Base-by-base conservation (phyloP, 2,113 vertebrate species). In the Caracal caracal region DNA sequence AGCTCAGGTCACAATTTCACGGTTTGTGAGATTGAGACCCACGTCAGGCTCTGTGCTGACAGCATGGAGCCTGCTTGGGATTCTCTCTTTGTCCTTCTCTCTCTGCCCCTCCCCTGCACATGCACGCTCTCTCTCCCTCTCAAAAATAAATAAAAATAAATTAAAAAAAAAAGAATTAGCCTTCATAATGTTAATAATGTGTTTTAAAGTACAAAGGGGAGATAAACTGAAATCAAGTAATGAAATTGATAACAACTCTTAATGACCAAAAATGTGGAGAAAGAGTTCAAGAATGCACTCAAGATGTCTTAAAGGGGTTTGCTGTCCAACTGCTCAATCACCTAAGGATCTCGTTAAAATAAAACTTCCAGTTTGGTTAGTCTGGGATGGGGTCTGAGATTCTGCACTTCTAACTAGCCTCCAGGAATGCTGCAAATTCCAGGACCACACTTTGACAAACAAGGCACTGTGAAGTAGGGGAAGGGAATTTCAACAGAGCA, bases 311-410 rank as follows among this genome's bases (percentile, higher is more conserved):
- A 83, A 95, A 95, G 63, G 68, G 40, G 73, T 81, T 88, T 95
- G 75, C 49, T 43, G 68, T 8, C 10, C 28, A 53, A 9, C 93
- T 61, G 20, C 79, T 93, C n/a, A 92, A 20, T 89, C 78, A 83
- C 30, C 30, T 83, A 56, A 83, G 59, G 20, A 83, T 93, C 40
- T 93, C 40, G 75, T 90, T 71, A 87, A 83, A 93, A 79, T 83
- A 37, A 92, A 90, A 75, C 59, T 73, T 90, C 12, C 70, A 78
- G 15, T 53, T 85, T 53, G 84, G 56, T 88, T 63, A 71, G 8
- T 47, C 12, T 65, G 68, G 30, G 35, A 81, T 95, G 37, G 35
- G 47, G 63, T 80, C 49, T 94, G 75, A 92, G 49, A 92, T n/a
- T 80, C n/a, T 68, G 28, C 40, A n/a, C 70, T 65, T 84, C 81